Evolutionary conservation across 2,113 vertebrate species (phyloP), one percentile per base, ranked within the genome.

Genomic region (Porphyrio hochstetteri): DNA sequence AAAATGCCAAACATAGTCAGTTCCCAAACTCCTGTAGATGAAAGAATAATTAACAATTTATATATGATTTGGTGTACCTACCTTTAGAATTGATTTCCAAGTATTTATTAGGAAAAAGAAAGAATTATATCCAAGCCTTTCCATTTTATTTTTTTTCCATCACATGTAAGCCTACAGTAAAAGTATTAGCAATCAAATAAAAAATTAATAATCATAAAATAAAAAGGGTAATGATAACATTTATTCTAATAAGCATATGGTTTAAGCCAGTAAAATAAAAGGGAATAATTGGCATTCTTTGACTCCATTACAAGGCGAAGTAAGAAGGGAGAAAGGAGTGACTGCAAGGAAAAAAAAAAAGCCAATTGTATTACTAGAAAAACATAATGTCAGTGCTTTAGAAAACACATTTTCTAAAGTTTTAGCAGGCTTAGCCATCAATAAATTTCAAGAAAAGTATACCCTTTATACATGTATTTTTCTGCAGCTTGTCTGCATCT

Each of bases 201-300:
- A 97, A 93, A 95, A 91, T 94, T 95, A 92, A 90, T 88, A 95
- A 91, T 97, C 84, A 93, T 95, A 93, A 97, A 95, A 88, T 90
- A 94, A 94, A 96, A 86, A 71, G 60, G 80, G 19, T 82, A 88
- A 95, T 95, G 42, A 86, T 83, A 96, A 71, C 90, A 95, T 96
- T 95, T 96, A 61, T 82, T 96, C 94, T 96, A 94, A 96, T 91
- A 95, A 95, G 77, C 80, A 95, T 91, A 94, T 85, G 80, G 77
- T 95, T 90, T 95, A 93, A 92, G 78, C 36, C 31, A 83, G 60
- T 91, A 92, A 97, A 97, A 96, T 96, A 92, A 95, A 97, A 92
- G 14, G 31, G 40, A 96, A 83, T 94, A 97, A 97, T 95, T 95
- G 53, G 53, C 29, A 64, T 94, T 94, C 46, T 82, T 94, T 85